These are phyloP conservation scores for Sebastes oblongus DNA, from an alignment of 2,797 vertebrate species.

Conservation along the genomic window DNA sequence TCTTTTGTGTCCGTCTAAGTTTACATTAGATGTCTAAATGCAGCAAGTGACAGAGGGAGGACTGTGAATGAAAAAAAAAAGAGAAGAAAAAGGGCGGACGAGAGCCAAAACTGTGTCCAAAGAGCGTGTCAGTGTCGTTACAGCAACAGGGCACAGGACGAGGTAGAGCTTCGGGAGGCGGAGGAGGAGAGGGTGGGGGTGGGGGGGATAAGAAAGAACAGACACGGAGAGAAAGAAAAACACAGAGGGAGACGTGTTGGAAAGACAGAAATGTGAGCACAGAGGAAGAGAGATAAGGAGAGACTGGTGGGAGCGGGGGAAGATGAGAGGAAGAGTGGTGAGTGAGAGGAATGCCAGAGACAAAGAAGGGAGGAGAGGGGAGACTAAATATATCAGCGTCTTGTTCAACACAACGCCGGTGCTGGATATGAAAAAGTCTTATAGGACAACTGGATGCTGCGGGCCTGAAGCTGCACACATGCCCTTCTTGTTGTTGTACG, in stretches of 20 bases:
- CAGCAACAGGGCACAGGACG: conserved; percentile 24
- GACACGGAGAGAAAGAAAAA: conserved; percentile 58
- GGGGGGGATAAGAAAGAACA: conserved; percentile 50
- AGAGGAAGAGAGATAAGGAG: conserved; percentile 72
- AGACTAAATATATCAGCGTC: conserved; percentile 55
- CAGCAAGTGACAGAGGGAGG: neutral
- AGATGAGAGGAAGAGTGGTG: conserved; percentile 64
- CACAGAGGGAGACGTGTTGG: conserved; percentile 53
- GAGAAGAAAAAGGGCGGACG: neutral
- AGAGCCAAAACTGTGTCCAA: conserved; percentile 35
- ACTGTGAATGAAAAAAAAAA: neutral
- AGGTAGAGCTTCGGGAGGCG: conserved; percentile 18
- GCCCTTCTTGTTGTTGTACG: neutral
- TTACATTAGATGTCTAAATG: conserved; percentile 45
- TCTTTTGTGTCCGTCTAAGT: conserved; percentile 33
- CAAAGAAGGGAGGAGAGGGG: conserved; percentile 49
- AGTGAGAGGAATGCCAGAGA: conserved; percentile 72
- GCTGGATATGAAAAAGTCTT: conserved; percentile 24
- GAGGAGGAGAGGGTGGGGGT: neutral
- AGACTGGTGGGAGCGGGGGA: conserved; percentile 56
- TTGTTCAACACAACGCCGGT: conserved; percentile 33
- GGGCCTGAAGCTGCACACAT: conserved; percentile 14
- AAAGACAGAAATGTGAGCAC: conserved; percentile 68
- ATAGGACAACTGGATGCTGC: conserved; percentile 1
- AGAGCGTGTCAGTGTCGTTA: conserved; percentile 42